phyloP scores from a whole-genome alignment of 2,113 vertebrate genomes.

The Saimiri boliviensis region DNA sequence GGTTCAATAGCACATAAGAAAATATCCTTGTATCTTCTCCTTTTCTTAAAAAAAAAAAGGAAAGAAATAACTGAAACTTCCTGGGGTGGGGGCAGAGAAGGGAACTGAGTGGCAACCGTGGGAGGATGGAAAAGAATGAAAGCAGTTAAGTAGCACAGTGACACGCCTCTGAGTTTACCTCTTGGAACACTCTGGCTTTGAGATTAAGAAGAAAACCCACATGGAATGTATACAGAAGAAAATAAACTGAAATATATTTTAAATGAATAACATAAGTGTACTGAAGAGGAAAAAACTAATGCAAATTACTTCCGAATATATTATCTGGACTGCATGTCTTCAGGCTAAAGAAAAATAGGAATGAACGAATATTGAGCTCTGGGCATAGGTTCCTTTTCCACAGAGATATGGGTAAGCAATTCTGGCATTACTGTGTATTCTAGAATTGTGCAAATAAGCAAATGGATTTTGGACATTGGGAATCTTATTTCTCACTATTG shows the following conservation, averaged over 20 bases:
- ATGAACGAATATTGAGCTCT: neutral
- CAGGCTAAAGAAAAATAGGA: neutral
- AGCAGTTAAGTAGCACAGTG: neutral
- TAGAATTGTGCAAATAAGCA: neutral
- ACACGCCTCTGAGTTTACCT: neutral
- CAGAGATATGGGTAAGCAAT: neutral
- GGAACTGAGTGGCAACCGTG: neutral
- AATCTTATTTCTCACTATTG: neutral
- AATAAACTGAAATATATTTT: neutral
- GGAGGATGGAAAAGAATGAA: neutral
- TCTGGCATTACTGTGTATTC: neutral
- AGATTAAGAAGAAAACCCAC: neutral
- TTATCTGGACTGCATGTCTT: neutral
- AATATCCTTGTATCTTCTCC: neutral
- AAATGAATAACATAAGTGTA: neutral
- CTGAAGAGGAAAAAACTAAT: neutral
- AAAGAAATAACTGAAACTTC: neutral
- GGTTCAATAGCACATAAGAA: neutral
- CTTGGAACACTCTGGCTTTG: neutral
- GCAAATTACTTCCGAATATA: neutral
- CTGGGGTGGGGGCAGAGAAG: neutral
- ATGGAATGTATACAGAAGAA: neutral
- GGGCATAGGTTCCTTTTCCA: neutral
- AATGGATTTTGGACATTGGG: neutral
- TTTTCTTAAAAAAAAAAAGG: neutral